Evolutionary conservation across 1,140 invertebrate genomes (phyloP).

Genomic region (Drosophila nebulosa): DNA sequence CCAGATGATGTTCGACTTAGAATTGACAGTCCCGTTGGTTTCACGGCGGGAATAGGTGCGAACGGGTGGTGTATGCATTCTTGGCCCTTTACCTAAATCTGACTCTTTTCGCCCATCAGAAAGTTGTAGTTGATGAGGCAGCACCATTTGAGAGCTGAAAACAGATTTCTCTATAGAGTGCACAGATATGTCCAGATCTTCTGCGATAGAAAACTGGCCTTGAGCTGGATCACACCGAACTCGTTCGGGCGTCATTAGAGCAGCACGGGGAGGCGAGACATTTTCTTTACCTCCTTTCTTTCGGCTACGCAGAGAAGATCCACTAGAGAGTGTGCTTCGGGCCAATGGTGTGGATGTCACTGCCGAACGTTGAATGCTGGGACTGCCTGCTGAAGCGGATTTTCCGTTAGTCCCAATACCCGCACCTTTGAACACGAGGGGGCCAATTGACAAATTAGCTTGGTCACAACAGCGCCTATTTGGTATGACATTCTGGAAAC

Average conservation of each 20-base stretch:
- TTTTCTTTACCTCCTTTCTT: constrained; percentile 34
- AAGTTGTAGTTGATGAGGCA: neutral
- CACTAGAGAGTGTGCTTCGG: constrained; percentile 36
- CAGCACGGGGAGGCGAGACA: neutral
- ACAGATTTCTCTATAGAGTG: neutral
- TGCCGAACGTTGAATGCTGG: neutral
- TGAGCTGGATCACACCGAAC: constrained; percentile 7
- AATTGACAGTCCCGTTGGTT: neutral
- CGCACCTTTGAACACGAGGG: constrained; percentile 5
- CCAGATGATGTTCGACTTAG: constrained; percentile 23
- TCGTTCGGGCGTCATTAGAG: constrained; percentile 34
- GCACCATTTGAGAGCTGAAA: neutral
- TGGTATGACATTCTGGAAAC: constrained; percentile 63
- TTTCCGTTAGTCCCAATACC: neutral
- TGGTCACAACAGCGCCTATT: constrained; percentile 55
- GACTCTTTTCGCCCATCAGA: neutral
- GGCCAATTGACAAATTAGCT: constrained; percentile 5
- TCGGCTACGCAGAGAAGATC: neutral
- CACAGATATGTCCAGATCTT: neutral
- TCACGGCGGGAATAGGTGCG: constrained; percentile 57
- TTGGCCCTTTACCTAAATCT: neutral
- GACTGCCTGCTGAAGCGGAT: neutral
- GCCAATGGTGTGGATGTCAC: constrained; percentile 25
- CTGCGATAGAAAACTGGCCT: neutral
- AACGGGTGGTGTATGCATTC: neutral